phyloP scores from a whole-genome alignment of 92 coral and sea anemone genomes.

The Heteractis magnifica region DNA sequence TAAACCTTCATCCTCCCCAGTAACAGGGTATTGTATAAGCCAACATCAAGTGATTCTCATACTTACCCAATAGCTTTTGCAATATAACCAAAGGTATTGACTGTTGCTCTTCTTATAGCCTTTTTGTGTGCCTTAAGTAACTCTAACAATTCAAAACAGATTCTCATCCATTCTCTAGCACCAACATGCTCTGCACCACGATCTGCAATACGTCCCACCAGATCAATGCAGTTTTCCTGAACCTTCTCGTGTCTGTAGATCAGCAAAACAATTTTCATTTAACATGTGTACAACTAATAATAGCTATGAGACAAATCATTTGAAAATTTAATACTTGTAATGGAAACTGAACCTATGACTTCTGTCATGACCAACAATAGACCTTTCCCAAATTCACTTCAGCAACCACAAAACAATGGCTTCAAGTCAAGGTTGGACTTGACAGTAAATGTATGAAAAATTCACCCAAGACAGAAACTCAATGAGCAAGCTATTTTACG shows the following conservation, averaged over 20 bases:
- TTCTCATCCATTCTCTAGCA: constrained; percentile 99
- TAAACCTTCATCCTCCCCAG: too few relatives aligned
- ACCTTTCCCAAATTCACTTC: too few relatives aligned
- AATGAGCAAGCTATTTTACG: too few relatives aligned
- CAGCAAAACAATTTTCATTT: neutral
- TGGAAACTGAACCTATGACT: too few relatives aligned
- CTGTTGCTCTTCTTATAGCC: constrained; percentile 98
- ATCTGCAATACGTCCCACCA: constrained; percentile 99
- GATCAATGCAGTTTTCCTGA: constrained; percentile 96
- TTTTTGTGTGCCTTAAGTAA: constrained; percentile 98
- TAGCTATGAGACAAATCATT: too few relatives aligned
- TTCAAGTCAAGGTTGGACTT: too few relatives aligned
- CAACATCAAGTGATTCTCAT: neutral
- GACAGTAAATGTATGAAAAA: too few relatives aligned
- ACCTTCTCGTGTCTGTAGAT: constrained; percentile 84
- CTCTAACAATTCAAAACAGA: constrained; percentile 93
- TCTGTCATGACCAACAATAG: too few relatives aligned
- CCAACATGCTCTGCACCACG: constrained; percentile 99
- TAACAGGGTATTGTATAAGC: neutral
- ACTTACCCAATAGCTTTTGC: constrained; percentile 99
- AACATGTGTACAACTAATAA: neutral
- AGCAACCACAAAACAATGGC: too few relatives aligned
- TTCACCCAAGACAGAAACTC: too few relatives aligned
- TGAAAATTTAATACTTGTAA: too few relatives aligned
- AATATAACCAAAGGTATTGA: constrained; percentile 98